These are phyloP conservation scores for Nicator chloris DNA, from an alignment of 2,113 vertebrate species.

Conservation along the genomic window DNA sequence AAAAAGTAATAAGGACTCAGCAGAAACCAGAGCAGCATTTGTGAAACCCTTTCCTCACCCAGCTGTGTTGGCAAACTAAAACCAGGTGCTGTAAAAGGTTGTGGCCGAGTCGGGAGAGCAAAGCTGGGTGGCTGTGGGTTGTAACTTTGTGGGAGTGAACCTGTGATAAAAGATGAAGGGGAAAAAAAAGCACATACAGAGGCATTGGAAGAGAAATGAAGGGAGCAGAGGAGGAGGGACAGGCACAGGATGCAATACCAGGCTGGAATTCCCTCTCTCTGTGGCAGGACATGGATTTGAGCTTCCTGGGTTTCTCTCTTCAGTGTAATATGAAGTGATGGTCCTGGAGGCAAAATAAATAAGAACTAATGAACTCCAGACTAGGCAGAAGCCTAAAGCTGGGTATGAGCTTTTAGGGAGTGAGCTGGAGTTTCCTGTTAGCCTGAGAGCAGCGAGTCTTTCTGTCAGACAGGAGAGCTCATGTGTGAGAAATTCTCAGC, in stretches of 20 bases:
- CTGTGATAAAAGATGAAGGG: not conserved
- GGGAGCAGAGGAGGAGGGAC: not conserved
- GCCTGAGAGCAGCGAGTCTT: not conserved
- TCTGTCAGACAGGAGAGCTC: constrained; percentile 15
- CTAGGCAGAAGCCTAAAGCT: not conserved
- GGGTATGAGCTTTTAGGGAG: not conserved
- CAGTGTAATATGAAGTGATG: constrained; percentile 26
- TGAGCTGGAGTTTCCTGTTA: not conserved
- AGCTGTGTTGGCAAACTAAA: not conserved
- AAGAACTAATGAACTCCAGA: constrained; percentile 27
- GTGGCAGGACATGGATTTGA: not conserved
- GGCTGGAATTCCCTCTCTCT: not conserved
- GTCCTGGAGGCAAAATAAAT: not conserved
- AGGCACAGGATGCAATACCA: not conserved
- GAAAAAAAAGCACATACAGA: not conserved
- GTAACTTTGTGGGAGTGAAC: not conserved
- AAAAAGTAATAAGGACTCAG: accelerated
- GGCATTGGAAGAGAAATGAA: not conserved
- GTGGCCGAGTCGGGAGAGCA: not conserved
- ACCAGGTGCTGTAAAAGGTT: not conserved
- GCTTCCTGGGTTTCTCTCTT: not conserved
- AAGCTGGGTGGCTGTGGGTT: not conserved
- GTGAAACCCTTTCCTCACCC: not conserved
- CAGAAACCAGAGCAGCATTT: not conserved
- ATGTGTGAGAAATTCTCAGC: constrained; percentile 28